phyloP scores from a whole-genome alignment of 2,113 vertebrate species.

The Chunga burmeisteri region DNA sequence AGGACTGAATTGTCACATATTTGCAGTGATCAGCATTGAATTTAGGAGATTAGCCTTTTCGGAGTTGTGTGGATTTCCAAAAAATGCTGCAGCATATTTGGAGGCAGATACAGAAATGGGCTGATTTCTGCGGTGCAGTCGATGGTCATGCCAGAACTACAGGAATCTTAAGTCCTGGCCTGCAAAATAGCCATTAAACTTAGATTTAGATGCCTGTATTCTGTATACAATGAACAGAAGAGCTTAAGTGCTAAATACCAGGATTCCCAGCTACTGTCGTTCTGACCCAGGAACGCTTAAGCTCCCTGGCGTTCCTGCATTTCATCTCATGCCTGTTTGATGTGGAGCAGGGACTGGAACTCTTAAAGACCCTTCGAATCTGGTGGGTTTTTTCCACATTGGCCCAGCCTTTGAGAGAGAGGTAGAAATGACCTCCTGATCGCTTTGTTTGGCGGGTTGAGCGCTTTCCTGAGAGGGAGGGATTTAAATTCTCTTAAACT shows the following conservation, averaged over 20 bases:
- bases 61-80: background rate
- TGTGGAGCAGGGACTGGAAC: slow-evolving; percentile 10
- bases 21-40: background rate
- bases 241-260: slow-evolving; percentile 21
- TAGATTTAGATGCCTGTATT: slow-evolving; percentile 2
- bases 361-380: background rate
- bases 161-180: background rate
- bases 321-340: slow-evolving; percentile 46
- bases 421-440: background rate
- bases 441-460: background rate
- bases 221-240: slow-evolving; percentile 40
- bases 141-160: background rate
- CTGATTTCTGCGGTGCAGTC: background rate
- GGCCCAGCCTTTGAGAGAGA: background rate
- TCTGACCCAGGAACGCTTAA: slow-evolving; percentile 38
- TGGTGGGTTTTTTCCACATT: accelerated
- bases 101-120: background rate
- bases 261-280: slow-evolving; percentile 27
- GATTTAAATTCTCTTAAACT: background rate
- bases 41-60: background rate
- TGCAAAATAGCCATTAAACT: slow-evolving; percentile 25
- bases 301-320: slow-evolving; percentile 33
- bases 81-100: background rate
- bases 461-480: background rate
- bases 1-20: background rate